phyloP scores from a whole-genome alignment of 1,140 invertebrate species.

The Pissodes strobi region DNA sequence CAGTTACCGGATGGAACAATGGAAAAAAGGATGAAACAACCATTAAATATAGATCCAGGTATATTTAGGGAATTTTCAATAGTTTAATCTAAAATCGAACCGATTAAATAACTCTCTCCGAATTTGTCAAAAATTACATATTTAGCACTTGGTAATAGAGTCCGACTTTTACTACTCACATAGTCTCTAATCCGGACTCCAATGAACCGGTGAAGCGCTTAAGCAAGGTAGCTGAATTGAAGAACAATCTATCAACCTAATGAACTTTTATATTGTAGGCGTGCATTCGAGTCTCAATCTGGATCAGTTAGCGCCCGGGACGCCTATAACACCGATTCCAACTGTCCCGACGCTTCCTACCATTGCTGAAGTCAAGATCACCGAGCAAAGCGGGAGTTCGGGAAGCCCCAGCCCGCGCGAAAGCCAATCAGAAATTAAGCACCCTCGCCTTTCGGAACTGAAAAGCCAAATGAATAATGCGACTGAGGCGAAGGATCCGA shows the following conservation, averaged over 20 bases:
- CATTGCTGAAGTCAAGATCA: constrained; percentile 80
- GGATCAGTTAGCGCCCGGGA: constrained; percentile 73
- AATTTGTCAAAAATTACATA: too few relatives aligned
- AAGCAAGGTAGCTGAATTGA: background rate
- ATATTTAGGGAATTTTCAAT: background rate
- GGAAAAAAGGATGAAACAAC: constrained; percentile 83
- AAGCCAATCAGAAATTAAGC: constrained; percentile 46
- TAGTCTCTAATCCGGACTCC: too few relatives aligned
- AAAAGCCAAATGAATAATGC: constrained; percentile 50
- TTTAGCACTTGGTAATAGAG: too few relatives aligned
- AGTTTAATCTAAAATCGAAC: too few relatives aligned
- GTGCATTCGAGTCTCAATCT: constrained; percentile 90
- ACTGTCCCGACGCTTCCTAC: constrained; percentile 84
- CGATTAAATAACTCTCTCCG: too few relatives aligned
- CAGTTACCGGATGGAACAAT: constrained; percentile 87
- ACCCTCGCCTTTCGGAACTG: constrained; percentile 54
- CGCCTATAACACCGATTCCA: constrained; percentile 72
- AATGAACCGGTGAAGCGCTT: too few relatives aligned
- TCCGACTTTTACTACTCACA: too few relatives aligned
- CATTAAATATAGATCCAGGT: constrained; percentile 86
- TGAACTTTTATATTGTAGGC: constrained; percentile 49
- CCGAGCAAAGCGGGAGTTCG: constrained; percentile 62
- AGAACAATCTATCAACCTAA: background rate
- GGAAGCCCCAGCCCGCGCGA: constrained; percentile 43
- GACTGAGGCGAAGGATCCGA: constrained; percentile 44